Base-by-base conservation (phyloP, 1,140 invertebrate genomes). In the Teleopsis dalmanni region DNA sequence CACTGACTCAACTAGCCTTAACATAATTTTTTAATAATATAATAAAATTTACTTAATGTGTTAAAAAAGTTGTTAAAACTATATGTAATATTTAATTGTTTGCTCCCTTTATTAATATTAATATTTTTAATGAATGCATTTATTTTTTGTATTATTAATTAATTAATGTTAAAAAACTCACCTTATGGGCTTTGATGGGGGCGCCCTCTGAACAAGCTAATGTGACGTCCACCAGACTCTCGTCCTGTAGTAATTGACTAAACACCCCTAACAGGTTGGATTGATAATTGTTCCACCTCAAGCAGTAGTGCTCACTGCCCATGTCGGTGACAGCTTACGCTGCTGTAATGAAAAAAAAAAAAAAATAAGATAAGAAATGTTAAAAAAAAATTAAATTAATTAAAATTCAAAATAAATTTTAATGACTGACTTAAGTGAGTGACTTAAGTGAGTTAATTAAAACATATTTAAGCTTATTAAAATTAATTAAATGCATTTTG, bases 211-310 rank as follows among this genome's bases (percentile, higher is more conserved):
- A 87, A 78, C 88, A 92, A 76, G 90, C 88, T 76, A 94, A 82
- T 72, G 91, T 94, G 71, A 93, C 90, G 83, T 94, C 90, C 73
- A 93, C 90, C 76, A 94, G 82, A 76, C 86, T 88, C 79, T 91
- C 88, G 79, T 89, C 88, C 78, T 91, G 86, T 72, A 91, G 81
- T 76, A 92, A 84, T 80, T 91, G 88, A 81, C 87, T 90, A 83
- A 91, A 92, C 75, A 91, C 88, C 76, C 87, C 86, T 79, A 91
- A 81, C 77, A 91, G 82, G 81, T 91, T 91, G 81, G 85, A 90
- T 84, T 90, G 87, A 87, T 90, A 87, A 88, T 91, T 90, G 83
- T 90, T 91, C 87, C 87, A 90, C 84, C 87, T 87, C 79, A 91
- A 85, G 82, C 87, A 90, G 83, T 90, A 91, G 80, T 90, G 87